A percentile compares a stretch with the other conserved stretches of the same genome.
These are phyloP conservation scores for Puma concolor DNA, from an alignment of 2,113 vertebrate genomes.

Conservation along the genomic window DNA sequence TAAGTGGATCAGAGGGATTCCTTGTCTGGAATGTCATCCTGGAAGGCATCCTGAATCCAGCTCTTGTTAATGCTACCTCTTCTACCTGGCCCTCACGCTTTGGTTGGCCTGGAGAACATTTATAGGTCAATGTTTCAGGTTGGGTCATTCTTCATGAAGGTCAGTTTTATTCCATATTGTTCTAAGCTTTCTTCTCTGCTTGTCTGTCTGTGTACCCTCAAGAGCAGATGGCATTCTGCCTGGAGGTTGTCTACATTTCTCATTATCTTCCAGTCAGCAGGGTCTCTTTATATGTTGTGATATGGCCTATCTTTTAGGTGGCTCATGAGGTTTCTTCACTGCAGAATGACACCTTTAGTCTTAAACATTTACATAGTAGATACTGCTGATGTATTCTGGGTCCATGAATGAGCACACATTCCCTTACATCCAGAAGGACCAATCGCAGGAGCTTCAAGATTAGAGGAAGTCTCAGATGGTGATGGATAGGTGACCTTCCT, in stretches of 20 bases:
- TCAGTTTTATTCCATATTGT: neutral
- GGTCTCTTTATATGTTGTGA: neutral
- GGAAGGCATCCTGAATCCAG: neutral
- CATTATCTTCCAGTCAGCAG: neutral
- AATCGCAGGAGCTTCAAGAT: neutral
- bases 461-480: neutral
- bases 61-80: neutral
- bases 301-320: neutral
- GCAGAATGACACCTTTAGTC: neutral
- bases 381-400: rapidly evolving
- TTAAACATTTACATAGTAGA: neutral
- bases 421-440: neutral
- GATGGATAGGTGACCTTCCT: neutral
- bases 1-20: neutral
- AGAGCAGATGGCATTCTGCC: neutral
- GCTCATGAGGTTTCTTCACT: neutral
- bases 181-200: neutral
- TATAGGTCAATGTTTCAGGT: neutral
- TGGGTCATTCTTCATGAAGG: neutral
- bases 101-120: neutral
- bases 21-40: neutral
- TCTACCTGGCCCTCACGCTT: neutral
- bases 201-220: neutral
- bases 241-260: neutral
- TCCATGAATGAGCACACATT: neutral